Conservation (phyloP, 2,113 vertebrate genomes). For the Ophiodon elongatus region DNA sequence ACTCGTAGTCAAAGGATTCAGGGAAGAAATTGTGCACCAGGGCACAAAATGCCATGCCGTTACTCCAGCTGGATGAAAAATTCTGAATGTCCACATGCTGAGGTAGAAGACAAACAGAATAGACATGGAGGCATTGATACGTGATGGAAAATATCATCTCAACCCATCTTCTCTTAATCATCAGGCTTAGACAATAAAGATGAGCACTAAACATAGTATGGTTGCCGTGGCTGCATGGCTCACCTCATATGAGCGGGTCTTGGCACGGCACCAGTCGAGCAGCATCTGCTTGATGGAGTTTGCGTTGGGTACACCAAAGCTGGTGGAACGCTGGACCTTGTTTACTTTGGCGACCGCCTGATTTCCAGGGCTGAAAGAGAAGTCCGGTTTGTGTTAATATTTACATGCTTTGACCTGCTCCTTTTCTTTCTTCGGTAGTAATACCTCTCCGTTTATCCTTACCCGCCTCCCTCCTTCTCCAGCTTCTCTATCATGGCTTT, state of each 20-base stretch:
- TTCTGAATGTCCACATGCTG: slow-evolving; percentile 98
- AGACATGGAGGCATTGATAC: not conserved
- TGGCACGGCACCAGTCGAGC: slow-evolving; percentile 98
- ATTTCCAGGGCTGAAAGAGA: slow-evolving; percentile 81
- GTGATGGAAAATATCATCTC: slow-evolving; percentile 20
- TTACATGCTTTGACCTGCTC: slow-evolving; percentile 35
- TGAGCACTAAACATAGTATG: not conserved
- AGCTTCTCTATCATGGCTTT: slow-evolving; percentile 98
- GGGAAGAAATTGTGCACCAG: slow-evolving; percentile 98
- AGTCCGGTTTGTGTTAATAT: slow-evolving; percentile 46
- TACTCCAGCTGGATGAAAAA: slow-evolving; percentile 98
- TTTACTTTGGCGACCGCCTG: slow-evolving; percentile 81
- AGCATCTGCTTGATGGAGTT: slow-evolving; percentile 99
- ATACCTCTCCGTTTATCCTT: slow-evolving; percentile 63
- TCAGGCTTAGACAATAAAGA: slow-evolving; percentile 26
- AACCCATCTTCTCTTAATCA: not conserved
- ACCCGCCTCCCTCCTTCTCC: slow-evolving; percentile 92
- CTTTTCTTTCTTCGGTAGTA: slow-evolving; percentile 56
- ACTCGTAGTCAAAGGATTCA: slow-evolving; percentile 93
- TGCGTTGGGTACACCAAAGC: slow-evolving; percentile 95
- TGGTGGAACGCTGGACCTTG: slow-evolving; percentile 92
- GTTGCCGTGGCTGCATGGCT: slow-evolving; percentile 34
- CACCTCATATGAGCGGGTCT: slow-evolving; percentile 96
- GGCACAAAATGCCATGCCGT: slow-evolving; percentile 98
- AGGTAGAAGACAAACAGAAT: slow-evolving; percentile 11